These are phyloP conservation scores for Saturnia japonica DNA, from an alignment of 2,888 invertebrate species.

Conservation along the genomic window DNA sequence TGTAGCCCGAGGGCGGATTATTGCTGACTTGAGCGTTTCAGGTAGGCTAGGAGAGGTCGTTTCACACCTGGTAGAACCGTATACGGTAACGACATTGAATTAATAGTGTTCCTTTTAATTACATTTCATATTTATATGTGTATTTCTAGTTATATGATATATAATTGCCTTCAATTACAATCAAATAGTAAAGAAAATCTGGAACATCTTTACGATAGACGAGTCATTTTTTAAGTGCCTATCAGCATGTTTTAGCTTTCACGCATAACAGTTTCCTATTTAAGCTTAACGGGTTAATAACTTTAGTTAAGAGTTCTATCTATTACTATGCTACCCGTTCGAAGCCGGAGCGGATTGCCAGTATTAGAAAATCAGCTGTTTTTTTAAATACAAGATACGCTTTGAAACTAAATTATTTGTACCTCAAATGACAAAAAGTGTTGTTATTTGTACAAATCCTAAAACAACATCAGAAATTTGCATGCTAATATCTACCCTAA, in stretches of 20 bases:
- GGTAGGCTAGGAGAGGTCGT: constrained; percentile 23
- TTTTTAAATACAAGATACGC: not conserved
- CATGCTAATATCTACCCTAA: not conserved
- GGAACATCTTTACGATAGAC: no score
- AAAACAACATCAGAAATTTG: not conserved
- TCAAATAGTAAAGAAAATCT: no score
- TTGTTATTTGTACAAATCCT: not conserved
- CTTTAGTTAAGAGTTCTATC: no score
- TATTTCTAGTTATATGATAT: not conserved
- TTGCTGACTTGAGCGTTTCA: constrained; percentile 34
- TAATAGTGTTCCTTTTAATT: not conserved
- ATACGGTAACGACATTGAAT: not conserved
- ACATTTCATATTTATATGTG: not conserved
- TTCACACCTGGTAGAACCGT: constrained; percentile 3
- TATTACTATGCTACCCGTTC: no score
- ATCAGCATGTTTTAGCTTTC: no score
- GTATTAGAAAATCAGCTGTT: not conserved
- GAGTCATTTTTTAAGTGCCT: no score
- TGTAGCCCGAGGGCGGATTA: constrained; percentile 30
- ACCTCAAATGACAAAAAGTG: not conserved
- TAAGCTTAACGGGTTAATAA: no score
- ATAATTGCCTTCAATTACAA: no score
- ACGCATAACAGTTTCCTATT: no score
- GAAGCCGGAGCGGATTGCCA: no score
- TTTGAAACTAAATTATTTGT: not conserved